Percentiles rank a stretch among this genome's conserved stretches.
Evolutionary conservation across 2,888 invertebrate species (phyloP).

Genomic region (Odontothrips loti): DNA sequence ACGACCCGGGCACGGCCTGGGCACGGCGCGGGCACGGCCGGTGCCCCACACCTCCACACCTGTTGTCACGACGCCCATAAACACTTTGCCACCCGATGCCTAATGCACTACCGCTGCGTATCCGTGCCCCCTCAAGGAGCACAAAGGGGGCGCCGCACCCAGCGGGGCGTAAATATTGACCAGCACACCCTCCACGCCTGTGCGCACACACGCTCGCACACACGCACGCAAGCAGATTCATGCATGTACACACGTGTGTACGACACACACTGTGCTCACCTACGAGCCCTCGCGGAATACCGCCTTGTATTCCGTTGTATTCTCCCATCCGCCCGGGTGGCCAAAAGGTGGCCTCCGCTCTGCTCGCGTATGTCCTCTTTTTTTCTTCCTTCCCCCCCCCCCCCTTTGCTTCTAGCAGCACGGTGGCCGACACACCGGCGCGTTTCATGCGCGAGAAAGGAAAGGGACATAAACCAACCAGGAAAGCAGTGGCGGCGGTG

Average conservation of each 20-base stretch:
- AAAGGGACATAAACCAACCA: no score
- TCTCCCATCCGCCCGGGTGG: no score
- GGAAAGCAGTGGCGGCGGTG: no score
- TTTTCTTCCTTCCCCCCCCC: no score
- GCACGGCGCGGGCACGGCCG: not conserved
- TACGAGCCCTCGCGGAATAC: not conserved
- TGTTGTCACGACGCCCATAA: not conserved
- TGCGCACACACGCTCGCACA: constrained; percentile 4
- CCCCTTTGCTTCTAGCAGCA: no score
- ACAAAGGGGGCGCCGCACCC: not conserved
- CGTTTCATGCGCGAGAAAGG: no score
- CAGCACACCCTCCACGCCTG: not conserved
- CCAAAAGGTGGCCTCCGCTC: no score
- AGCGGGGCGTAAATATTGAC: not conserved
- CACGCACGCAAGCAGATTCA: not conserved
- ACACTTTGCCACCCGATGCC: not conserved
- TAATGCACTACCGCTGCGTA: not conserved
- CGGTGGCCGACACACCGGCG: no score
- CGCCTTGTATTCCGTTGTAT: no score
- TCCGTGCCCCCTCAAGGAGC: not conserved
- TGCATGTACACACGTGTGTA: not conserved
- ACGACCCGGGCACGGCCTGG: not conserved
- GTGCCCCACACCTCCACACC: no score
- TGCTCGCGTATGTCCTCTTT: no score
- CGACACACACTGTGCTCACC: not conserved